A percentile compares a stretch with the other conserved stretches of the same genome.
Evolutionary conservation across 2,113 vertebrate species (phyloP).

Genomic region (Labeo catla): DNA sequence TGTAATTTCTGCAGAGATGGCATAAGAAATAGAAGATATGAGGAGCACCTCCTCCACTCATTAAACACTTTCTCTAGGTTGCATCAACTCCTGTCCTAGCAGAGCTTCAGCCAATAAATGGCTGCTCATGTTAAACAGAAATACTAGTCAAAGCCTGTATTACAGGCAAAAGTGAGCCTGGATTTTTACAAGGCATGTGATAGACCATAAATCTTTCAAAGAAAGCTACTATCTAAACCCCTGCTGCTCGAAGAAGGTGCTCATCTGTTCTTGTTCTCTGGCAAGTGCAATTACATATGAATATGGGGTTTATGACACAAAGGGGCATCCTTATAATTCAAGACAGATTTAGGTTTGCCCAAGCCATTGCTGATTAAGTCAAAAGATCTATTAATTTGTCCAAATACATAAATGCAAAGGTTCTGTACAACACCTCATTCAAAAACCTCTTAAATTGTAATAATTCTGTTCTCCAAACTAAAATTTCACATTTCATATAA

Average conservation of each 20-base stretch:
- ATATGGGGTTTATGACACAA: slow-evolving; percentile 44
- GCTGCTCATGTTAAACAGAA: slow-evolving; percentile 20
- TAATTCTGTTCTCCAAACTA: neutral
- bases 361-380: neutral
- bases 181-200: slow-evolving; percentile 43
- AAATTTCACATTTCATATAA: too few species aligned
- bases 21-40: slow-evolving; percentile 64
- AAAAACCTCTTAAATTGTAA: neutral
- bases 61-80: slow-evolving; percentile 74
- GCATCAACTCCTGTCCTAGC: slow-evolving; percentile 73
- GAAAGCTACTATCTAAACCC: slow-evolving; percentile 62
- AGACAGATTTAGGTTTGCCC: neutral
- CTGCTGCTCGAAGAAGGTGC: slow-evolving; percentile 60
- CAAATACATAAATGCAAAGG: neutral
- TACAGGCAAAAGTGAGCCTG: neutral
- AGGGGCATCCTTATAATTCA: slow-evolving; percentile 37
- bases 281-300: slow-evolving; percentile 67
- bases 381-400: neutral
- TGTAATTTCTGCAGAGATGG: slow-evolving; percentile 73
- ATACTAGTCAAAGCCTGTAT: neutral
- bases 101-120: slow-evolving; percentile 64
- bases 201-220: slow-evolving; percentile 67
- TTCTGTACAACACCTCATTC: neutral
- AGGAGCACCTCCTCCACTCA: slow-evolving; percentile 49
- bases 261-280: slow-evolving; percentile 75